A percentile compares a stretch with the other conserved stretches of the same genome.
Evolutionary conservation across 64 coral and sea anemone genomes (phyloP).

Genomic region (Stichodactyla helianthus): DNA sequence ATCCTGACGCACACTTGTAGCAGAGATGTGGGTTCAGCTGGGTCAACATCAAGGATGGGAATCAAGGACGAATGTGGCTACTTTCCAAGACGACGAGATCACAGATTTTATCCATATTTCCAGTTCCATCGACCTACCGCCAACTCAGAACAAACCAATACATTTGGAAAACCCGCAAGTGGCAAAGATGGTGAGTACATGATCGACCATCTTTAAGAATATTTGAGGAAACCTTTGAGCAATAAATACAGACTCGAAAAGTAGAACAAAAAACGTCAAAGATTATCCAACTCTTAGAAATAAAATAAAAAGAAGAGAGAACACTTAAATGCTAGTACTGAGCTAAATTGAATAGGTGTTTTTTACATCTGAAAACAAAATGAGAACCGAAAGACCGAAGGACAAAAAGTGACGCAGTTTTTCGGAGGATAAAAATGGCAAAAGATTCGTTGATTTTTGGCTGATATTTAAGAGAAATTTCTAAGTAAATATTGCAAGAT

Average conservation of each 20-base stretch:
- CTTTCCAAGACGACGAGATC: neutral
- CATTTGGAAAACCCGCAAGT: neutral
- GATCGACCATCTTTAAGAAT: neutral
- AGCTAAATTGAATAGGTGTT: too few species aligned
- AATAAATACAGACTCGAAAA: neutral
- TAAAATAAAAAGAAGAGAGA: too few species aligned
- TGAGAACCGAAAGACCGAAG: too few species aligned
- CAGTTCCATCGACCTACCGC: neutral
- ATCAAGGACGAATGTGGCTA: neutral
- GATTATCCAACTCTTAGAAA: too few species aligned
- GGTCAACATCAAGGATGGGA: neutral
- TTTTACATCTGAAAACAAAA: too few species aligned
- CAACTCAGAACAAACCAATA: neutral
- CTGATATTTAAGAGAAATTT: neutral
- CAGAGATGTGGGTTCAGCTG: neutral
- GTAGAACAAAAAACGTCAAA: neutral
- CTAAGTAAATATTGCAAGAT: neutral
- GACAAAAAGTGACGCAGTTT: too few species aligned
- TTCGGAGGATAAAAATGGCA: too few species aligned
- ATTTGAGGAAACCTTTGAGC: neutral
- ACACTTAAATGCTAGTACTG: too few species aligned
- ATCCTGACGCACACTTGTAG: neutral
- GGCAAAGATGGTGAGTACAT: neutral
- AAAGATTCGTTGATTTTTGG: too few species aligned
- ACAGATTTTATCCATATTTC: neutral